These are phyloP conservation scores for Sarcophaga rosellei DNA, from an alignment of 2,888 invertebrate species.

Conservation along the genomic window DNA sequence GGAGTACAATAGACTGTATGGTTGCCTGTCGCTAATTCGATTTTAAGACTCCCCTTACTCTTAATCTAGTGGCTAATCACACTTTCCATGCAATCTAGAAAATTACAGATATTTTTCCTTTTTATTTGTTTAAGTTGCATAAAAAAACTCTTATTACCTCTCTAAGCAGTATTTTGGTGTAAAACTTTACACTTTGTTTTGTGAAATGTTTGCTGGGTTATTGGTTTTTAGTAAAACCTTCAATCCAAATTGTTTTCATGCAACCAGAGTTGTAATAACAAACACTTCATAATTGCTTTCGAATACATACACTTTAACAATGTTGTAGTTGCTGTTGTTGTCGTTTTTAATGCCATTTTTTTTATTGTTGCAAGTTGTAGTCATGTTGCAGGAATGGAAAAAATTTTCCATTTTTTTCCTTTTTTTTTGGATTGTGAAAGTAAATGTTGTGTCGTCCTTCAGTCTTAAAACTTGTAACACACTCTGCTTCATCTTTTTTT, in stretches of 20 bases:
- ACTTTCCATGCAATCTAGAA: too few relatives aligned
- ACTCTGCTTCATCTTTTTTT: too few relatives aligned
- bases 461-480: neutral
- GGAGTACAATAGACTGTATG: too few relatives aligned
- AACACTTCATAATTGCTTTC: conserved; percentile 34
- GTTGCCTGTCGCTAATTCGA: too few relatives aligned
- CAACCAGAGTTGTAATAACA: conserved; percentile 17
- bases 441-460: neutral
- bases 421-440: neutral
- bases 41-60: too few relatives aligned
- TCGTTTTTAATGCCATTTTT: neutral
- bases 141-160: too few relatives aligned
- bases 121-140: too few relatives aligned
- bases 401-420: neutral
- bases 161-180: too few relatives aligned
- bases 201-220: neutral
- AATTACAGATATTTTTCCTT: too few relatives aligned
- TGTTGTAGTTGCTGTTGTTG: neutral
- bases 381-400: neutral
- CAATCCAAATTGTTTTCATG: neutral
- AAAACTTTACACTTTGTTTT: neutral
- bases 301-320: neutral
- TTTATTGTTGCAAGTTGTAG: neutral
- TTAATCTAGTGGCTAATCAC: too few relatives aligned
- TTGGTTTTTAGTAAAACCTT: neutral